Percentiles rank a stretch among this genome's conserved stretches.
phyloP scores from a whole-genome alignment of 2,888 invertebrate species.

The Platynereis dumerilii region DNA sequence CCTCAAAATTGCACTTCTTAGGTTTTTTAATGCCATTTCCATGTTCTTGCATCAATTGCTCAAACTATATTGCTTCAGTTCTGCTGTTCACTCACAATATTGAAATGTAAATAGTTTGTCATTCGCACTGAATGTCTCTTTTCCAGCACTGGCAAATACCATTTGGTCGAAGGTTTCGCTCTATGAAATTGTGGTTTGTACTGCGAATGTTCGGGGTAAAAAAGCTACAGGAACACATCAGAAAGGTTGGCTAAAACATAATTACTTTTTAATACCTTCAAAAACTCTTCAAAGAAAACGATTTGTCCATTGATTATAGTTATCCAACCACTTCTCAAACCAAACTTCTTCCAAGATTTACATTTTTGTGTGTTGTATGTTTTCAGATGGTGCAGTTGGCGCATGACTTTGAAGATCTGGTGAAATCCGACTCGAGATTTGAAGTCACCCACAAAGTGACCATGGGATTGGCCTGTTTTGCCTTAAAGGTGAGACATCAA shows the following conservation, averaged over 20 bases:
- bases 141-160: conserved; percentile 91
- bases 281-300: too few relatives aligned
- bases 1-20: too few relatives aligned
- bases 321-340: too few relatives aligned
- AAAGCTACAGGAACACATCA: conserved; percentile 79
- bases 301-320: too few relatives aligned
- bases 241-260: conserved; percentile 68
- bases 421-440: conserved; percentile 77
- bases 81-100: too few relatives aligned
- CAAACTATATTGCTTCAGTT: too few relatives aligned
- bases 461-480: conserved; percentile 91
- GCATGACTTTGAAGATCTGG: conserved; percentile 76
- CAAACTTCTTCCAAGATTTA: too few relatives aligned
- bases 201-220: conserved; percentile 80
- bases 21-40: too few relatives aligned
- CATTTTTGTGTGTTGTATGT: neutral
- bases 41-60: too few relatives aligned
- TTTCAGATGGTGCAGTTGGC: conserved; percentile 71
- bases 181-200: conserved; percentile 93
- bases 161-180: conserved; percentile 84
- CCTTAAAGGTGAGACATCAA: conserved; percentile 72
- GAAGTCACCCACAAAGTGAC: conserved; percentile 81
- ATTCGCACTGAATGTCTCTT: too few relatives aligned
- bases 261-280: too few relatives aligned
- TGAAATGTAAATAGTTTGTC: too few relatives aligned